phyloP scores from a whole-genome alignment of 2,797 vertebrate species.

The Gila robusta region DNA sequence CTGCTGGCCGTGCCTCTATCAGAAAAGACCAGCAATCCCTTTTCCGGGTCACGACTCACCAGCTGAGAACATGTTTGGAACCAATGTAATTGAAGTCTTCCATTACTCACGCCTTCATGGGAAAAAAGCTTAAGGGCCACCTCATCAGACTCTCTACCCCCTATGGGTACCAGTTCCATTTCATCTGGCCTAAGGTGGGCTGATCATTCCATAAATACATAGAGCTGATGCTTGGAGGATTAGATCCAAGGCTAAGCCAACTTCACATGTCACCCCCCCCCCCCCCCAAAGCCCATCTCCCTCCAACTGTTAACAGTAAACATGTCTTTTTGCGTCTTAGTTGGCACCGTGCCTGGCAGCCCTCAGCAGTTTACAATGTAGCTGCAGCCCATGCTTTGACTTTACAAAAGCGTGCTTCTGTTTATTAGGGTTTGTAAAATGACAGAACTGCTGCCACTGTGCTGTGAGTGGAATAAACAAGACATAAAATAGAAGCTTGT shows the following conservation, averaged over 20 bases:
- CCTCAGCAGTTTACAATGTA: constrained; percentile 69
- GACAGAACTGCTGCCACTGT: constrained; percentile 68
- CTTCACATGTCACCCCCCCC: constrained; percentile 14
- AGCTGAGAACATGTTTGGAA: constrained; percentile 1
- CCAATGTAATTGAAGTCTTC: constrained; percentile 35
- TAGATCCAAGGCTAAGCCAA: constrained; percentile 36
- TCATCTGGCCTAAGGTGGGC: constrained; percentile 41
- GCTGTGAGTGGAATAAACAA: constrained; percentile 70
- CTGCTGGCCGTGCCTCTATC: not conserved
- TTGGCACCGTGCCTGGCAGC: constrained; percentile 71
- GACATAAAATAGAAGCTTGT: constrained; percentile 64
- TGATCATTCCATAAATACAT: constrained; percentile 24
- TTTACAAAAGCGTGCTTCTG: constrained; percentile 71
- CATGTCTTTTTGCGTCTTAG: constrained; percentile 48
- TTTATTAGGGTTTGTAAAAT: constrained; percentile 71
- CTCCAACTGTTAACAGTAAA: constrained; percentile 66
- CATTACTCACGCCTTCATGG: constrained; percentile 25
- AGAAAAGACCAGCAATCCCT: not conserved
- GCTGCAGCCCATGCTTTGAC: constrained; percentile 68
- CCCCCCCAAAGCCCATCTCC: constrained; percentile 31
- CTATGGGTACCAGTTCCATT: constrained; percentile 42
- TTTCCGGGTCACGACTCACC: not conserved
- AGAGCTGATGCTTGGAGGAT: constrained; percentile 31
- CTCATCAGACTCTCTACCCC: constrained; percentile 45
- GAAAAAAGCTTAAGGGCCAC: constrained; percentile 31